Conservation (phyloP, 1,140 invertebrate species). For the Drosophila tani region DNA sequence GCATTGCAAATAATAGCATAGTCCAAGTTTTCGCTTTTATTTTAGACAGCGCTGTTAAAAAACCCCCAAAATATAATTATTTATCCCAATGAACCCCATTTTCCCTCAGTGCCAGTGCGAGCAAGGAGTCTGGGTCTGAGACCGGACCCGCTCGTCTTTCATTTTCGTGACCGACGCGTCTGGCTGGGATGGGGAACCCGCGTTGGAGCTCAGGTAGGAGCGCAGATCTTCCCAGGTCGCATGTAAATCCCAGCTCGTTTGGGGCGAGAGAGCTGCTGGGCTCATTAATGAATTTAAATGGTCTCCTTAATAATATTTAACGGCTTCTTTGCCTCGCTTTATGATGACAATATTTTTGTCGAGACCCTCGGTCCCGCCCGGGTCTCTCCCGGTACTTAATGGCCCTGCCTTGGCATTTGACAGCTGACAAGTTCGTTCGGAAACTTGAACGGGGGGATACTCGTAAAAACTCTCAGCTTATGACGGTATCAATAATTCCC, state of each 20-base stretch:
- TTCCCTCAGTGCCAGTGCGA: slow-evolving; percentile 5
- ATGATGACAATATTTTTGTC: slow-evolving; percentile 83
- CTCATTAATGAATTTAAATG: slow-evolving; percentile 85
- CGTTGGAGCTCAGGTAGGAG: slow-evolving; percentile 51
- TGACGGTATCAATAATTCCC: slow-evolving; percentile 79
- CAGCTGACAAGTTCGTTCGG: slow-evolving; percentile 81
- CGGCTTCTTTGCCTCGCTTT: slow-evolving; percentile 84
- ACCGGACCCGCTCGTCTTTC: slow-evolving; percentile 68
- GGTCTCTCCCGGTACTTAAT: slow-evolving; percentile 70
- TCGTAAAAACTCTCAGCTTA: slow-evolving; percentile 57
- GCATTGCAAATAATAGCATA: too few relatives aligned
- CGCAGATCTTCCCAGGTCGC: slow-evolving; percentile 47
- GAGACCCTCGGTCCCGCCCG: slow-evolving; percentile 7
- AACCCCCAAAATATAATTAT: neutral
- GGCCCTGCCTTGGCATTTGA: slow-evolving; percentile 76
- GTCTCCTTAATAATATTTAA: slow-evolving; percentile 85
- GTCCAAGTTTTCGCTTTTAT: too few relatives aligned
- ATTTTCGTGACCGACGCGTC: slow-evolving; percentile 62
- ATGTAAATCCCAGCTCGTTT: slow-evolving; percentile 68
- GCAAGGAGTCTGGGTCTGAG: slow-evolving; percentile 20
- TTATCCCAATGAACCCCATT: neutral
- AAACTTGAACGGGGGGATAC: slow-evolving; percentile 13
- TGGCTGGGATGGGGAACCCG: slow-evolving; percentile 30
- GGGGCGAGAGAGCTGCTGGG: slow-evolving; percentile 29
- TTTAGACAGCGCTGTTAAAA: neutral